Base-by-base conservation (phyloP, 1,140 invertebrate genomes). In the Diorhabda elongata region DNA sequence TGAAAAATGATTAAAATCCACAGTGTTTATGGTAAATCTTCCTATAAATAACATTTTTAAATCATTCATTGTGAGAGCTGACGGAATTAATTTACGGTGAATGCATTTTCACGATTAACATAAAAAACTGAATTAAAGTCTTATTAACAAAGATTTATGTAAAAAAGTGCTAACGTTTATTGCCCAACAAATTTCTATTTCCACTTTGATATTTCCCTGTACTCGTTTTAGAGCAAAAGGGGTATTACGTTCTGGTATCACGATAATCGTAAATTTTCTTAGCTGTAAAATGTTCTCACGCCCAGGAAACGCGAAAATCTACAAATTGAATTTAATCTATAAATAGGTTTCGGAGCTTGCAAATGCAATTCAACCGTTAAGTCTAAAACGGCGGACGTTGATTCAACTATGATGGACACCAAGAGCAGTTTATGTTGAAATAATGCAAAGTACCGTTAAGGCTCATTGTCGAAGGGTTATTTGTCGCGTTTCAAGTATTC, bases 351-450 rank as follows among this genome's bases (percentile, higher is more conserved):
- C 11, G 42, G 61, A 42, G 61, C 6, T 44, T 42, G 64, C 64
- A 56, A 65, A 65, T 57, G 64, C 64, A 58, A 58, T 56, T 56
- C 44, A 58, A 52, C 56, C 42, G 42, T 65, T 62, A 65, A 56
- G 5, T 26, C 64, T 65, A 57, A 58, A 65, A 65, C 56, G 47
- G 56, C 64, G 42, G 64, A 58, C 64, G 56, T 42, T 65, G 42
- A 65, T 65, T 65, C 56, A 43, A 44, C n/a, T 41, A 65, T 65
- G 64, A 65, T 65, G 64, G 56, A 8, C 64, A 65, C 47, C 41
- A 42, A 65, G 8, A 65, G 64, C n/a, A 67, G 58, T 67, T 67
- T 60, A 67, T 67, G 58, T 42, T 44, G 44, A 43, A 67, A 67
- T 60, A 58, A 67, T 67, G 66, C 42, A 67, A 67, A 67, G 58